These are phyloP conservation scores for Morpho helenor DNA, from an alignment of 2,888 invertebrate genomes.

Conservation along the genomic window DNA sequence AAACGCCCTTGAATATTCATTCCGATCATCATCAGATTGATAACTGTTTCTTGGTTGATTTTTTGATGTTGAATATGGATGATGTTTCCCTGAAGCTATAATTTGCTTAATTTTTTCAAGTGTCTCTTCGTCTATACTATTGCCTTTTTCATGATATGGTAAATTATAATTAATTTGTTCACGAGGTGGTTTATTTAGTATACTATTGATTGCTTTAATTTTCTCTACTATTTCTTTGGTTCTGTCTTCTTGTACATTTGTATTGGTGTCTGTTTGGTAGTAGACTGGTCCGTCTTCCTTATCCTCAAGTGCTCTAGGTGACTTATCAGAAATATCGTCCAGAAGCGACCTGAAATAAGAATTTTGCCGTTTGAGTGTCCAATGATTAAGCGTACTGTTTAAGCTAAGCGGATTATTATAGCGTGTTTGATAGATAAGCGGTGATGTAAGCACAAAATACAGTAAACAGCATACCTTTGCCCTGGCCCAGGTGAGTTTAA, in stretches of 20 bases:
- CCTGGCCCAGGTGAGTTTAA: slow-evolving; percentile 26
- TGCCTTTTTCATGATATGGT: slow-evolving; percentile 42
- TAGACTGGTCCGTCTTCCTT: slow-evolving; percentile 43
- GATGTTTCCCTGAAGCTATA: slow-evolving; percentile 54
- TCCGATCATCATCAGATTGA: slow-evolving; percentile 19
- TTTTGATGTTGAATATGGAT: slow-evolving; percentile 37
- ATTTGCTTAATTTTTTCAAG: slow-evolving; percentile 60
- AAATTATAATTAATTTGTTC: slow-evolving; percentile 46
- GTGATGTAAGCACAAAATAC: slow-evolving; percentile 33
- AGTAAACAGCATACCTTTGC: slow-evolving; percentile 55
- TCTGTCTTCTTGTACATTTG: slow-evolving; percentile 35
- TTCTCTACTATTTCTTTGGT: slow-evolving; percentile 73
- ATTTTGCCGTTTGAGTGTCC: slow-evolving; percentile 30
- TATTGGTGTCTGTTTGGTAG: slow-evolving; percentile 36
- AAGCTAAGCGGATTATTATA: slow-evolving; percentile 23
- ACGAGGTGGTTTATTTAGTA: slow-evolving; percentile 52
- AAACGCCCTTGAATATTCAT: slow-evolving; percentile 32
- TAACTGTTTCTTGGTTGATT: slow-evolving; percentile 25
- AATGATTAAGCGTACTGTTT: not conserved
- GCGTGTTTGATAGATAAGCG: slow-evolving; percentile 24
- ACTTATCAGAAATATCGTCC: slow-evolving; percentile 26
- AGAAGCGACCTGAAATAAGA: slow-evolving; percentile 36
- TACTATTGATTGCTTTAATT: slow-evolving; percentile 75
- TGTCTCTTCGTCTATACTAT: slow-evolving; percentile 53
- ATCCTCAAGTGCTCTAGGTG: slow-evolving; percentile 24